Conservation (phyloP, 2,888 invertebrate genomes). For the Euplexia lucipara region DNA sequence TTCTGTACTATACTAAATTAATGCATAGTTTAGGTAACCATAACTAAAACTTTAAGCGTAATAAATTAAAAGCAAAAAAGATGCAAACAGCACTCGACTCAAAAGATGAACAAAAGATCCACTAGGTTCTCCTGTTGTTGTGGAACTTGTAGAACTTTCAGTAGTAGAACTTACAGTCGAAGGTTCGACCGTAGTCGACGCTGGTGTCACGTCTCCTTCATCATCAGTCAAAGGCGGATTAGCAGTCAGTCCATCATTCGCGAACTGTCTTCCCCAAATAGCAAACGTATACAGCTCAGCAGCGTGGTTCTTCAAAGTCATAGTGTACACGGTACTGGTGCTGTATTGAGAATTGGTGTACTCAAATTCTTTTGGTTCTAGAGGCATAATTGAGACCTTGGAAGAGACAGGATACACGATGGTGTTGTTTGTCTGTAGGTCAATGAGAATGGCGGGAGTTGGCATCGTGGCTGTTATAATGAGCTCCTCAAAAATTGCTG, state of each 20-base stretch:
- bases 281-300: slow-evolving; percentile 87
- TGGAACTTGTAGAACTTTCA: neutral
- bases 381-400: slow-evolving; percentile 86
- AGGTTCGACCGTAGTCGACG: neutral
- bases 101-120: slow-evolving; percentile 49
- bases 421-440: slow-evolving; percentile 75
- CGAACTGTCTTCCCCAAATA: slow-evolving; percentile 89
- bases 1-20: too few species aligned
- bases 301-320: slow-evolving; percentile 68
- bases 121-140: neutral
- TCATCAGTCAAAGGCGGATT: slow-evolving; percentile 68
- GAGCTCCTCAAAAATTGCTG: slow-evolving; percentile 85
- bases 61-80: slow-evolving; percentile 28
- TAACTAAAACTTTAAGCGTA: slow-evolving; percentile 29
- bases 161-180: neutral
- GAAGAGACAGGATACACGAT: slow-evolving; percentile 88
- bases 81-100: slow-evolving; percentile 50
- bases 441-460: slow-evolving; percentile 69
- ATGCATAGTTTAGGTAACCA: too few species aligned
- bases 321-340: slow-evolving; percentile 64
- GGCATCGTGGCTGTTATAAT: slow-evolving; percentile 84
- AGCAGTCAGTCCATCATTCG: slow-evolving; percentile 79
- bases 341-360: slow-evolving; percentile 65
- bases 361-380: slow-evolving; percentile 77
- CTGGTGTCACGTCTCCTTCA: slow-evolving; percentile 31